These are phyloP conservation scores for Nasonia oneida DNA, from an alignment of 2,888 invertebrate species.

Conservation along the genomic window DNA sequence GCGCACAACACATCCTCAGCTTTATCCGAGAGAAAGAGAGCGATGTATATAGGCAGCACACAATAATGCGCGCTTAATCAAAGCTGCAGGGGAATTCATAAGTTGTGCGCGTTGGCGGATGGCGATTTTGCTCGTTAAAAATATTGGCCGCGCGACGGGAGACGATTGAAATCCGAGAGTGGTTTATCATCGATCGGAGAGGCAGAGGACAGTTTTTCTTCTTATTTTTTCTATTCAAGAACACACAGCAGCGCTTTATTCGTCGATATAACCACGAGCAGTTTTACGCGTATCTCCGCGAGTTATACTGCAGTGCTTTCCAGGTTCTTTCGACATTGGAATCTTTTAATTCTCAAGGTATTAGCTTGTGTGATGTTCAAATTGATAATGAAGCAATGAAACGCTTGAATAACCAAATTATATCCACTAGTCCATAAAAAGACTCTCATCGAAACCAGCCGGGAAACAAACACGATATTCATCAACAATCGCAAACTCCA, in stretches of 20 bases:
- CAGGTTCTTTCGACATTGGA: too few relatives aligned
- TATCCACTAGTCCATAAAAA: too few relatives aligned
- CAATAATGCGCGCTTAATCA: neutral
- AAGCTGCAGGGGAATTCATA: neutral
- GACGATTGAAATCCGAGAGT: constrained; percentile 1
- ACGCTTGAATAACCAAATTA: too few relatives aligned
- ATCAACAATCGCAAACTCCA: neutral
- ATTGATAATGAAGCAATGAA: too few relatives aligned
- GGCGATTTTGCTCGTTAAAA: neutral
- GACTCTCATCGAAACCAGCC: too few relatives aligned
- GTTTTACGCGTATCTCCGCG: too few relatives aligned
- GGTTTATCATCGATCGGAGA: neutral
- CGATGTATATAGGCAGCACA: neutral
- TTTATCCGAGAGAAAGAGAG: too few relatives aligned
- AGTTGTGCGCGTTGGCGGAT: neutral
- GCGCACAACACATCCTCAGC: neutral
- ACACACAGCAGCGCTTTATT: neutral
- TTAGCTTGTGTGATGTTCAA: too few relatives aligned
- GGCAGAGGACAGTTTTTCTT: neutral
- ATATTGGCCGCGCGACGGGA: neutral
- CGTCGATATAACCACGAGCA: too few relatives aligned
- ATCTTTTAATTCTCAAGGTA: too few relatives aligned
- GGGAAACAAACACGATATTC: neutral
- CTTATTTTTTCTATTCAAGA: neutral
- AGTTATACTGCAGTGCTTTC: too few relatives aligned